Evolutionary conservation across 2,888 invertebrate species (phyloP), one percentile per base, ranked within the genome.

Genomic region (Strigamia transsilvanica): DNA sequence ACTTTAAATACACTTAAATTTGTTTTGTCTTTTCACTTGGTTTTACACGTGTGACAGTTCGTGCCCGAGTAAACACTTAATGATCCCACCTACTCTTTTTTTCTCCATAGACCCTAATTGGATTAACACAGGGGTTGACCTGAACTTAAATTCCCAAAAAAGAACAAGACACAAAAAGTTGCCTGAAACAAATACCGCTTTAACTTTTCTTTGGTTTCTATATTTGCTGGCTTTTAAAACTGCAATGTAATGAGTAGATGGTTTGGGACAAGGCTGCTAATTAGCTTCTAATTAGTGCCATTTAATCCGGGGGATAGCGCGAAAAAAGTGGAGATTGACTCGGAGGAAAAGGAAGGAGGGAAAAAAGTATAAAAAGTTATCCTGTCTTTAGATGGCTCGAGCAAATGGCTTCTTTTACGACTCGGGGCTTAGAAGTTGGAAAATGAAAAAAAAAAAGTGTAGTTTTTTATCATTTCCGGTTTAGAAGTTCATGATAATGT

Each of bases 381-480:
- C 61, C 61, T 23, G 61, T 66, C 61, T 66, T 66, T 66, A 21
- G 61, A 66, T 66, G 61, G 61, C 61, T 66, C 18, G 21, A 12
- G 21, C 61, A 66, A 66, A 66, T 66, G 61, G 21, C 61, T 66
- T 66, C 61, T 66, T 66, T 66, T 66, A 66, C 61, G 61, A 66
- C 61, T 66, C 23, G 61, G 21, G 61, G 61, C 61, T 66, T 66
- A 66, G 61, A 66, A 66, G 61, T 66, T 66, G 18, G 61, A 66
- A 66, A 66, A 66, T 66, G 61, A 66, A 66, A 66, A 66, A 66
- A 23, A 66, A 66, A 66, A 12, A n/a, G 21, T 12, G 21, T n/a
- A 18, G n/a, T 66, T 66, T 66, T 66, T 66, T 66, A 66, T 66
- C 61, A 66, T 66, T 66, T 66, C 61, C 61, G 61, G 61, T 66